Base-by-base conservation (phyloP, 2,888 invertebrate genomes). In the Hartigia nigra region DNA sequence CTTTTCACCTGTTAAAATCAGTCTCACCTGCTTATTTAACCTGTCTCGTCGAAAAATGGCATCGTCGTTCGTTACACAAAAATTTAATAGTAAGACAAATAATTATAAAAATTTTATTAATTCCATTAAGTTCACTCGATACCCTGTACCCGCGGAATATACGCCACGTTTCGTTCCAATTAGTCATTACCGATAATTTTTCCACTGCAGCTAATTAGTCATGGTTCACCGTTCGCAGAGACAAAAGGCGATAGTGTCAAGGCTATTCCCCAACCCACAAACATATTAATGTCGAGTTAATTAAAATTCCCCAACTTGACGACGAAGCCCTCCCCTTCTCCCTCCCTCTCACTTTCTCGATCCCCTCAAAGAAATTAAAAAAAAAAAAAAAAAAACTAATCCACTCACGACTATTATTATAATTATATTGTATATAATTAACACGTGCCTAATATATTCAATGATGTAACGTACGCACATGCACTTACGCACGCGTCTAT, bases 181-280 rank as follows among this genome's bases (percentile, higher is more conserved):
- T 55, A 23, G 55, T 23, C 55, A 55, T 9, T 23, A 23, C 9
- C 55, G 55, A 55, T 55, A 23, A 78, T 77, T 80, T 78, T 78
- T 80, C 79, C 77, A 77, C 77, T 81, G 81, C 69, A 78, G 82
- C 84, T 81, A 86, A 86, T 86, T 87, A 85, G 82, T 84, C 84
- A 85, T 81, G 81, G 79, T 81, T 85, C 82, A 79, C 82, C 77
- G 78, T 23, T 23, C 78, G 55, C 77, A 78, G 77, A 78, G 81
- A 80, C 81, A 81, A 77, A 81, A 79, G 76, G 78, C 77, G 83
- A 84, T 84, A 85, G 84, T 79, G 78, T 69, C 35, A 81, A 84
- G 79, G 81, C 83, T 82, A 80, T 77, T 76, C 23, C 23, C 1
- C 55, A 2, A 55, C 9, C 9, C 23, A 55, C 55, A 23, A 2